Evolutionary conservation across 1,140 invertebrate species (phyloP), one percentile per base, ranked within the genome.

Genomic region (Zaprionus camerounensis): DNA sequence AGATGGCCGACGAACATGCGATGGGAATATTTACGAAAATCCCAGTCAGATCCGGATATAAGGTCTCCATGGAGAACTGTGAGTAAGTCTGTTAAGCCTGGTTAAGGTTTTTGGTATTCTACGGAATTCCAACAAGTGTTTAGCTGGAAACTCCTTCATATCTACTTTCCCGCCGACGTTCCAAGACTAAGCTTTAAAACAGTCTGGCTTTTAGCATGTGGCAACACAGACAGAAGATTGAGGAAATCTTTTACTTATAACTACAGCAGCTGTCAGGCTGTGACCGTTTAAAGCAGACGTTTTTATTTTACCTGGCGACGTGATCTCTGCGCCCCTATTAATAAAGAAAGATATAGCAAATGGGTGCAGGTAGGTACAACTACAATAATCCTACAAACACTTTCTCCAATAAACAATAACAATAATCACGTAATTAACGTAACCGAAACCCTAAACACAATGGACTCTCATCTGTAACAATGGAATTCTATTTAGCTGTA

Each of bases 231-330:
- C 9, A 22, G 22, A 24, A 24, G 46, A 51, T 24, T 51, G 4
- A 20, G 4, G 46, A 22, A 51, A 24, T 51, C 5, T 28, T 28
- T 69, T 28, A 13, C 28, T 12, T 36, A 46, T 28, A 57, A 51
- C 34, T 41, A 24, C 38, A 28, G 36, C 71, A 74, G 6, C 65
- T 74, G 71, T 63, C 58, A 69, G 15, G 13, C 17, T 36, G 66
- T 63, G 31, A 11, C 9, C 9, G 31, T 34, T 11, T 34, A 17
- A 31, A 75, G 17, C 36, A 64, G 6, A 67, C 41, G 46, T 44
- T 70, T 76, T 76, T 71, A 70, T 62, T 72, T 65, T 56, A 56
- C 24, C 63, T 64, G 34, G 71, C 28, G 71, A 82, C 83, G 83
- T 86, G 80, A 82, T 22, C 41, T 70, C 62, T 73, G 26, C 62